Base-by-base conservation (phyloP, 1,140 invertebrate genomes). In the Lasioglossum albipes region DNA sequence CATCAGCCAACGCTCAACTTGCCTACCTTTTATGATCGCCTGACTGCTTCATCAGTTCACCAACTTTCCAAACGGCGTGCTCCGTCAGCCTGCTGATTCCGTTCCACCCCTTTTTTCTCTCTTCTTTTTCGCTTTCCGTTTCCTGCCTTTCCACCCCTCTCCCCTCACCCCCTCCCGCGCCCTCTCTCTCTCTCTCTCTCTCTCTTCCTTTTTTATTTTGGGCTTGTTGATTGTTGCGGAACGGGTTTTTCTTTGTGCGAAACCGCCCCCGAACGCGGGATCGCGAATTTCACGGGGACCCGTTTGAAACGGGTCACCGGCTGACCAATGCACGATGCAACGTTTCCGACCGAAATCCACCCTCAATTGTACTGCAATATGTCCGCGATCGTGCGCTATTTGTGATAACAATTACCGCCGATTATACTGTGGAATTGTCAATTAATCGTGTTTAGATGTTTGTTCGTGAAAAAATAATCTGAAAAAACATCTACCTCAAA, bases 11-110 rank as follows among this genome's bases (percentile, higher is more conserved):
- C 76, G 80, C 74, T 83, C 85, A 80, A 86, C 84, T 81, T 83
- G 82, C 77, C 87, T 88, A 88, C 81, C 85, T 86, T 84, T 88
- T 87, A 88, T 89, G 87, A 90, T 89, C 84, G 75, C 78, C 75
- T 89, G 87, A 90, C 88, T 83, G 75, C 89, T 90, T 90, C 88
- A 90, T 90, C 89, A 87, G 84, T 84, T 86, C 61, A 75, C 76
- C 77, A 74, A 84, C 79, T 84, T 86, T 88, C 27, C 87, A 75
- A 81, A 84, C 73, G 65, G 57, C 52, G 59, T n/a, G 45, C 65
- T 42, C 72, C 83, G 42, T 59, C 57, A 59, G 64, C 20, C 18
- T 67, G 49, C 66, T 45, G 57, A 52, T 71, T 75, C 65, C 73
- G 45, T 49, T 42, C 57, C 59, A 16, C 49, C 13, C 22, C 57